These are phyloP conservation scores for Acanthaster planci DNA, from an alignment of 35 echinoderm and acorn worm genomes.

Conservation along the genomic window DNA sequence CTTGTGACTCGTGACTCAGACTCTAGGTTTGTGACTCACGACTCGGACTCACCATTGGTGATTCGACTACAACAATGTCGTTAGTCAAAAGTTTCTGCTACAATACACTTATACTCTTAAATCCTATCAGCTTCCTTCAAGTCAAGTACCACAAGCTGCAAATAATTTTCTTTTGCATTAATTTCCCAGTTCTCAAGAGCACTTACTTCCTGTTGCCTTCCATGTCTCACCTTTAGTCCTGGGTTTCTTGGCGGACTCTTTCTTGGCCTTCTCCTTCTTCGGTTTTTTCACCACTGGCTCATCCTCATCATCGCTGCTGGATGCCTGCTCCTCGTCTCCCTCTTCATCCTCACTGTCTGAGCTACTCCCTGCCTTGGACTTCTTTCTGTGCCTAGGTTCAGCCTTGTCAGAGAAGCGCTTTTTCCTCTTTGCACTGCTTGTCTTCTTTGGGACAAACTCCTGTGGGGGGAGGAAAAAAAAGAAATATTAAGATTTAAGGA, in stretches of 20 bases:
- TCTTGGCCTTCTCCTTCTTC: conserved; percentile 35
- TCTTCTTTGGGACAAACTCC: conserved; percentile 29
- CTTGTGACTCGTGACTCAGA: too few species aligned
- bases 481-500: neutral
- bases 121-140: too few species aligned
- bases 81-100: too few species aligned
- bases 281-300: conserved; percentile 20
- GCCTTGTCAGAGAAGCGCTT: conserved; percentile 7
- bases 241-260: neutral
- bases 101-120: too few species aligned
- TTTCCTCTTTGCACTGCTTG: conserved; percentile 28
- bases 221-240: neutral
- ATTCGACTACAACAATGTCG: too few species aligned
- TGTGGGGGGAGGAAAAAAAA: neutral
- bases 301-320: conserved; percentile 22
- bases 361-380: conserved; percentile 37
- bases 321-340: conserved; percentile 30
- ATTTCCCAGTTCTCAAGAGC: too few species aligned
- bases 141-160: too few species aligned
- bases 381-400: conserved; percentile 13
- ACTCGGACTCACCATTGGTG: too few species aligned
- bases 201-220: too few species aligned
- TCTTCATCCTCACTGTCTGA: conserved; percentile 38
- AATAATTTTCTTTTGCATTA: too few species aligned
- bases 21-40: too few species aligned